These are phyloP conservation scores for Cetoscarus ocellatus DNA, from an alignment of 2,797 vertebrate genomes.

Conservation along the genomic window DNA sequence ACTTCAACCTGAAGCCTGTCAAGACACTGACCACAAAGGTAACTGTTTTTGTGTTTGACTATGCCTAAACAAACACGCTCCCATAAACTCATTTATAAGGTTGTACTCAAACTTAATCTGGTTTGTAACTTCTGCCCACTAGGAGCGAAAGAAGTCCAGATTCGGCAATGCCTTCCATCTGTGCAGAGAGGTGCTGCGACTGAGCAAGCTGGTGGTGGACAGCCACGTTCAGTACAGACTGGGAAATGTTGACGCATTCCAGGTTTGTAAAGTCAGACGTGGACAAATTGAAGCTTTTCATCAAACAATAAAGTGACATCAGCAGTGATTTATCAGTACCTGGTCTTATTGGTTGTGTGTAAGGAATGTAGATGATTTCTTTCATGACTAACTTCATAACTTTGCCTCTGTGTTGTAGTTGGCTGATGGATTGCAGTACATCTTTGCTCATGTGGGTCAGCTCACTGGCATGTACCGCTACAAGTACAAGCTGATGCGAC, in stretches of 20 bases:
- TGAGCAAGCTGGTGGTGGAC: constrained; percentile 98
- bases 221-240: constrained; percentile 98
- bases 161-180: constrained; percentile 99
- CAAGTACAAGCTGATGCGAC: constrained; percentile 99
- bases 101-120: neutral
- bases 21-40: constrained; percentile 99
- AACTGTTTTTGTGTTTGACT: neutral
- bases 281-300: too few species aligned
- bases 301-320: too few species aligned
- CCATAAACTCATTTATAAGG: too few species aligned
- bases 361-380: neutral
- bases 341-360: neutral
- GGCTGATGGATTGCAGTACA: constrained; percentile 97
- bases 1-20: constrained; percentile 99
- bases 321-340: too few species aligned
- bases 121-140: constrained; percentile 9
- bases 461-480: constrained; percentile 99
- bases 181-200: constrained; percentile 95
- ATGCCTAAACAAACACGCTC: neutral
- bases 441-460: constrained; percentile 98
- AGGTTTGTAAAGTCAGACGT: constrained; percentile 81
- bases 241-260: constrained; percentile 98
- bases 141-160: constrained; percentile 98
- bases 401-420: constrained; percentile 79
- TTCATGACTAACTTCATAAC: neutral